phyloP scores from a whole-genome alignment of 2,113 vertebrate species.

The Gopherus evgoodei region DNA sequence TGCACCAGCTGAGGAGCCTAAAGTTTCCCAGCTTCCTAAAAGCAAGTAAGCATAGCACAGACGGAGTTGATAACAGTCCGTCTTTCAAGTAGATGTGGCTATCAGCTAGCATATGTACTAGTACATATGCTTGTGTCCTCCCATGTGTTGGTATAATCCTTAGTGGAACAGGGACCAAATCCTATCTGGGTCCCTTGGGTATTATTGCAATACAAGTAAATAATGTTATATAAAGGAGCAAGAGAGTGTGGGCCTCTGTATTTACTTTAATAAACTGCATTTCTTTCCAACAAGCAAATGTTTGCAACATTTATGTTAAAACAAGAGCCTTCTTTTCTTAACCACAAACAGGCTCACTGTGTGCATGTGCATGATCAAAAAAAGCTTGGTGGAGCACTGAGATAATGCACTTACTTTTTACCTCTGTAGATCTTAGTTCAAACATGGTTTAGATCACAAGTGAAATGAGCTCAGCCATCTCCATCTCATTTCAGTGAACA shows the following conservation, averaged over 20 bases:
- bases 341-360: background rate
- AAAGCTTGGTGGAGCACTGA: background rate
- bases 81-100: too few relatives aligned
- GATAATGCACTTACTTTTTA: background rate
- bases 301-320: background rate
- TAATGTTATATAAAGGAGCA: background rate
- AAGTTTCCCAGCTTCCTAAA: constrained; percentile 57
- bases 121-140: background rate
- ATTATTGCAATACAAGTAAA: constrained; percentile 16
- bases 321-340: background rate
- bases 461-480: background rate
- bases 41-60: background rate
- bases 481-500: background rate
- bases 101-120: background rate
- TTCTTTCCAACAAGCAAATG: background rate
- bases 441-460: background rate
- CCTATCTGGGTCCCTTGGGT: background rate
- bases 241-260: background rate
- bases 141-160: background rate
- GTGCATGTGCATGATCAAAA: background rate
- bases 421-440: background rate
- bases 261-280: background rate
- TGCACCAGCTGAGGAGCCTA: constrained; percentile 25
- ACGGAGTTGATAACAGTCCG: background rate
- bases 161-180: background rate